Conservation (phyloP, 2,797 vertebrate genomes). For the Botia kubotai region DNA sequence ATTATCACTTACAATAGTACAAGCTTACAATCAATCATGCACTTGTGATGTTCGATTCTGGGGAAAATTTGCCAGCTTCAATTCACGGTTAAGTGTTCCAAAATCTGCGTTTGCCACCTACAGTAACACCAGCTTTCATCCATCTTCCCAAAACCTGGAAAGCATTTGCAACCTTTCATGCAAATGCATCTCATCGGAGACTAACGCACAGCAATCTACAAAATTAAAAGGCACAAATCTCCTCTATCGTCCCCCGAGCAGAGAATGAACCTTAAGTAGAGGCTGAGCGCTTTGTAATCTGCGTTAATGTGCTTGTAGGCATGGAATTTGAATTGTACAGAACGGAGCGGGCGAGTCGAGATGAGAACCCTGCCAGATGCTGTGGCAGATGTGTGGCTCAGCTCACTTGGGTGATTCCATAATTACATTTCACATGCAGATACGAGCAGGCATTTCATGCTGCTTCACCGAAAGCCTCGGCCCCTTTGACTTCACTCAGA, state of each 20-base stretch:
- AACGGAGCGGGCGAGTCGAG: conserved; percentile 72
- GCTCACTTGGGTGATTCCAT: conserved; percentile 69
- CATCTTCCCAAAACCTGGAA: conserved; percentile 42
- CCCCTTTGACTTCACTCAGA: conserved; percentile 48
- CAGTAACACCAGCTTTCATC: conserved; percentile 19
- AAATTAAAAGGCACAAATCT: conserved; percentile 54
- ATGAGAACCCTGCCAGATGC: conserved; percentile 76
- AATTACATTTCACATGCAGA: conserved; percentile 83
- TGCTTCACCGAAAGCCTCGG: conserved; percentile 48
- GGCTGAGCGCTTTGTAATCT: conserved; percentile 82
- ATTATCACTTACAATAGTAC: too few species aligned
- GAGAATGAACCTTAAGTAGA: conserved; percentile 76
- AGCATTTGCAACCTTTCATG: conserved; percentile 38
- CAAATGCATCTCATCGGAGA: conserved; percentile 50
- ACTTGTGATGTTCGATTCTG: not conserved
- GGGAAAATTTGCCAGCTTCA: conserved; percentile 16
- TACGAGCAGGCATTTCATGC: conserved; percentile 63
- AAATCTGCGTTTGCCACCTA: conserved; percentile 7
- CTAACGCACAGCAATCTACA: conserved; percentile 36
- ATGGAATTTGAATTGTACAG: conserved; percentile 76
- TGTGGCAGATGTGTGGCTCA: conserved; percentile 82
- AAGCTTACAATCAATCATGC: not conserved
- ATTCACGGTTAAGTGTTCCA: conserved; percentile 8
- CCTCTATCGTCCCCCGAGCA: conserved; percentile 69
- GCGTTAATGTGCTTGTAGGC: conserved; percentile 84